Conservation (phyloP, 1,140 invertebrate species). For the Apis mellifera region Amel_HAv3.1 CM009934.2:7562001-7562500, state of each 20-base stretch:
- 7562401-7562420: no score
- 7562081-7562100: background rate
- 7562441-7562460: no score
- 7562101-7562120: background rate
- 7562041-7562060: background rate
- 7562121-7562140: constrained; percentile 8
- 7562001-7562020: background rate
- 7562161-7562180: background rate
- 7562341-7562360: background rate
- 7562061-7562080: background rate
- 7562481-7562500: no score
- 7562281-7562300: background rate
- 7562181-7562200: constrained; percentile 21
- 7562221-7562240: constrained; percentile 13
- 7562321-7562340: background rate
- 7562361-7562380: background rate
- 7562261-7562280: background rate
- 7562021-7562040: background rate
- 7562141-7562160: constrained; percentile 28
- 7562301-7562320: background rate
- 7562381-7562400: background rate
- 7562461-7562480: no score
- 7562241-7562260: constrained; percentile 25
- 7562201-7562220: constrained; percentile 32
- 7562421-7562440: no score